Percentiles rank a stretch among this genome's conserved stretches.
Evolutionary conservation across 2,797 vertebrate genomes (phyloP).

Genomic region (Hafferia zeledoni): DNA sequence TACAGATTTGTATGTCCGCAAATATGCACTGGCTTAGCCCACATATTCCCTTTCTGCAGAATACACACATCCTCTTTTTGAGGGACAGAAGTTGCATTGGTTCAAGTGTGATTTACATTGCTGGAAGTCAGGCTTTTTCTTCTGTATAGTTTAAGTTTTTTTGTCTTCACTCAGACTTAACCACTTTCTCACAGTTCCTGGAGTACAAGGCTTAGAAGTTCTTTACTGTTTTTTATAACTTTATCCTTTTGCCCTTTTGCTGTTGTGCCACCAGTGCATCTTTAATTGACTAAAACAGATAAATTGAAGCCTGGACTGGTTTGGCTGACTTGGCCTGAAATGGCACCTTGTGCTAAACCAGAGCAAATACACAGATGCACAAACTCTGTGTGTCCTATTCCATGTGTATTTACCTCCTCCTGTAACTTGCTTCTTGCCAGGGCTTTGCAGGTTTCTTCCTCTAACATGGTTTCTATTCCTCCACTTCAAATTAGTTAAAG

Average conservation of each 20-base stretch:
- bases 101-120: background rate
- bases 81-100: background rate
- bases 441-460: background rate
- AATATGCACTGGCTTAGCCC: background rate
- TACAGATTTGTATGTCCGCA: background rate
- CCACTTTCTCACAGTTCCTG: background rate
- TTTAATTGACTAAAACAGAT: background rate
- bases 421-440: background rate
- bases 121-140: background rate
- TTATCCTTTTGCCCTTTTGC: background rate
- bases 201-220: background rate
- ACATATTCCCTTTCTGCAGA: background rate
- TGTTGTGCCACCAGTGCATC: background rate
- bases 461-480: background rate
- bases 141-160: background rate
- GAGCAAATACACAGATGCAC: rapidly evolving
- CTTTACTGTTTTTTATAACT: background rate
- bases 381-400: background rate
- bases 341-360: background rate
- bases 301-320: background rate
- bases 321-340: background rate
- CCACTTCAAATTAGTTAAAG: background rate
- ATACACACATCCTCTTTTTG: background rate
- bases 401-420: rapidly evolving
- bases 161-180: background rate